phyloP scores from a whole-genome alignment of 2,888 invertebrate species.

The Tetragonula carbonaria region DNA sequence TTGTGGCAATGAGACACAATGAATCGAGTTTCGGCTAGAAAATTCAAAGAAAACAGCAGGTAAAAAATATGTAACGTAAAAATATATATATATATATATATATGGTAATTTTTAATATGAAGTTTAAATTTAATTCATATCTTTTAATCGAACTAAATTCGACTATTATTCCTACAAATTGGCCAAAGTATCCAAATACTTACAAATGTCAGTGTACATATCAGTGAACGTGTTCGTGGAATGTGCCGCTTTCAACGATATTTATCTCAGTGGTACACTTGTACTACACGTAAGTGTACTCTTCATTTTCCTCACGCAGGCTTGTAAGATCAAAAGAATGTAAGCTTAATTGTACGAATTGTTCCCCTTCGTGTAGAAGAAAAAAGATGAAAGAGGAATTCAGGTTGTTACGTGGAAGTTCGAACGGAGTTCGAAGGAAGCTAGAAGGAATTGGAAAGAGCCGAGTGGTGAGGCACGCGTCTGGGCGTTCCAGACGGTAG shows the following conservation, averaged over 20 bases:
- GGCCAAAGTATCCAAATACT: not conserved
- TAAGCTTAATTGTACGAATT: not conserved
- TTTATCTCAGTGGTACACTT: not conserved
- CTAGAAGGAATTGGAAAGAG: not conserved
- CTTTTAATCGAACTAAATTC: not conserved
- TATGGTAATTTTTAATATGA: too few species aligned
- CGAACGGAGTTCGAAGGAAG: not conserved
- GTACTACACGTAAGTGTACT: not conserved
- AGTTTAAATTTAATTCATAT: not conserved
- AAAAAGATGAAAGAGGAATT: not conserved
- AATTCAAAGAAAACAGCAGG: too few species aligned
- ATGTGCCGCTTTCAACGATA: not conserved
- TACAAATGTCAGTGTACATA: not conserved
- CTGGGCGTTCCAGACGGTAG: slow-evolving; percentile 41
- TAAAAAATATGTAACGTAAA: too few species aligned
- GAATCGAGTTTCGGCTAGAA: too few species aligned
- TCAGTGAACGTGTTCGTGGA: too few species aligned
- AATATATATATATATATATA: too few species aligned
- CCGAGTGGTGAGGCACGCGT: not conserved
- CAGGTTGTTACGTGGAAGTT: not conserved
- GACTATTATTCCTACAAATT: not conserved
- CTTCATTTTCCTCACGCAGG: not conserved
- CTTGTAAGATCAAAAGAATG: not conserved
- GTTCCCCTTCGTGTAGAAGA: not conserved
- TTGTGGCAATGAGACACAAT: too few species aligned